Conservation (phyloP, 2,113 vertebrate genomes). For the Ranitomeya imitator region DNA sequence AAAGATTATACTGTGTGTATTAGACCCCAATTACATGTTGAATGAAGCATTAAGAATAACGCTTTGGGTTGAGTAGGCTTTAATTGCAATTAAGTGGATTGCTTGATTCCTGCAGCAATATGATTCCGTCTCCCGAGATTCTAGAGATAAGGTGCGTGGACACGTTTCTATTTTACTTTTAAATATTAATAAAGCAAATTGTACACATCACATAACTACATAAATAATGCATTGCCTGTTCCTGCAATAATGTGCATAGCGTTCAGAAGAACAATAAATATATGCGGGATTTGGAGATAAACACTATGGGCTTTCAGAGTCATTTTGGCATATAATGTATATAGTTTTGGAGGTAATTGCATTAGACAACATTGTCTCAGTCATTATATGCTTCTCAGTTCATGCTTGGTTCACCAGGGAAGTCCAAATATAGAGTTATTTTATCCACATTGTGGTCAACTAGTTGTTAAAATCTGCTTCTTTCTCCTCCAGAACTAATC, state of each 20-base stretch:
- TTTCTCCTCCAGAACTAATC: too few relatives aligned
- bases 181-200: constrained; percentile 34
- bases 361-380: too few relatives aligned
- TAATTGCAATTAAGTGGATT: constrained; percentile 46
- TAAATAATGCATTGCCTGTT: neutral
- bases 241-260: neutral
- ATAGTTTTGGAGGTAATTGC: too few relatives aligned
- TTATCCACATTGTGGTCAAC: too few relatives aligned
- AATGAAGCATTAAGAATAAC: constrained; percentile 52
- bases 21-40: constrained; percentile 51
- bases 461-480: too few relatives aligned
- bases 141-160: constrained; percentile 19
- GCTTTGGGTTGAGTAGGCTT: constrained; percentile 45
- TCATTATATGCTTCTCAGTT: too few relatives aligned
- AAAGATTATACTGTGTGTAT: constrained; percentile 41
- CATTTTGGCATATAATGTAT: too few relatives aligned
- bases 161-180: neutral
- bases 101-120: constrained; percentile 32
- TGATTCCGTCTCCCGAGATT: constrained; percentile 29
- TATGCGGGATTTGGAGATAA: neutral
- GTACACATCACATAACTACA: neutral
- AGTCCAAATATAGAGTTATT: too few relatives aligned
- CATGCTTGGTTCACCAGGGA: too few relatives aligned
- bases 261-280: neutral
- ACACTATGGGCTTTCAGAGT: neutral